Evolutionary conservation across 2,113 vertebrate genomes (phyloP).

Genomic region (Hippoglossus stenolepis): DNA sequence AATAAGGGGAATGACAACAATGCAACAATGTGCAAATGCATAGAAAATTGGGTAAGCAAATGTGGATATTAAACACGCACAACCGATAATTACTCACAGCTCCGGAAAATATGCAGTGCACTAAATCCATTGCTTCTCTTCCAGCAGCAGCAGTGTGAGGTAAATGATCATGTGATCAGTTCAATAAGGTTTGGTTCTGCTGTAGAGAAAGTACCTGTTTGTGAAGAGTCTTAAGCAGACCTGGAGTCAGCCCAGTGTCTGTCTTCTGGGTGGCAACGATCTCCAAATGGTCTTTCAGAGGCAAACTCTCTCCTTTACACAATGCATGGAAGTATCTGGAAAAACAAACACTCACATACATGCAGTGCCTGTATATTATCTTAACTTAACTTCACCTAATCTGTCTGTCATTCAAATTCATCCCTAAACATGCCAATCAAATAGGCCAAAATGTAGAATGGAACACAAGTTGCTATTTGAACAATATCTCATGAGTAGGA

Average conservation of each 20-base stretch:
- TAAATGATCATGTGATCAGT: not conserved
- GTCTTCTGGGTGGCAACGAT: constrained; percentile 80
- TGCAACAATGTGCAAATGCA: not conserved
- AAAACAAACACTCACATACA: not conserved
- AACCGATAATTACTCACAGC: constrained; percentile 4
- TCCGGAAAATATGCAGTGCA: not conserved
- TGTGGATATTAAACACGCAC: constrained; percentile 6
- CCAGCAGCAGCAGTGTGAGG: not conserved
- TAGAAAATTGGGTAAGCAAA: constrained; percentile 12
- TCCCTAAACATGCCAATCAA: not conserved
- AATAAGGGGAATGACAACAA: too few relatives aligned
- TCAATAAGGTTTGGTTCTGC: not conserved
- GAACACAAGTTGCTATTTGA: not conserved
- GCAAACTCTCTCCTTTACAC: constrained; percentile 86
- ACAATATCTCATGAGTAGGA: not conserved
- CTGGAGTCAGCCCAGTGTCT: constrained; percentile 86
- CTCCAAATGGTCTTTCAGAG: constrained; percentile 89
- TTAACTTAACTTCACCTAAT: not conserved
- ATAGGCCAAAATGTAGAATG: not conserved
- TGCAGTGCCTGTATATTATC: not conserved
- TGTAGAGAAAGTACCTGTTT: constrained; percentile 85
- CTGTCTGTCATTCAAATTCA: not conserved
- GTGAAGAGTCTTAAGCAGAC: constrained; percentile 89
- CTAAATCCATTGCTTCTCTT: not conserved
- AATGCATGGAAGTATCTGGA: constrained; percentile 91